Evolutionary conservation across 2,888 invertebrate genomes (phyloP).

Genomic region (Osedax frankpressi): DNA sequence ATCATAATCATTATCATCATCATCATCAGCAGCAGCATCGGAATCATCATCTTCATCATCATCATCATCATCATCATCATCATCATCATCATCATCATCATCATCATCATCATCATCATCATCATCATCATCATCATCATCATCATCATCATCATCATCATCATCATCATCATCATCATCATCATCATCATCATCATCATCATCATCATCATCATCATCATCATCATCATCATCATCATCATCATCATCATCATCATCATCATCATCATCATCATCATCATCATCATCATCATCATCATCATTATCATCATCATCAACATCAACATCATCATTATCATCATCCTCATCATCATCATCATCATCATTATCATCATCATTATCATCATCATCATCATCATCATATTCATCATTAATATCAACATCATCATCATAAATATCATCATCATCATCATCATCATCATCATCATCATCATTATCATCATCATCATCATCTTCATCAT

Average conservation of each 20-base stretch:
- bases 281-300: neutral
- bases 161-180: neutral
- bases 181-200: neutral
- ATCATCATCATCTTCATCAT: neutral
- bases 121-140: neutral
- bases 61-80: neutral
- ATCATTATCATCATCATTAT: neutral
- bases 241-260: neutral
- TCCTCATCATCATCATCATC: neutral
- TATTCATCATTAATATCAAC: neutral
- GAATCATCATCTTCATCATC: neutral
- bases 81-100: neutral
- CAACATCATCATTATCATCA: neutral
- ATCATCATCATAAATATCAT: neutral
- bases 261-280: neutral
- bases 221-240: neutral
- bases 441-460: neutral
- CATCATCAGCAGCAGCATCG: too few relatives aligned
- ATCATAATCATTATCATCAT: too few relatives aligned
- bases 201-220: neutral
- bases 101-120: neutral
- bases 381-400: neutral
- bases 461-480: neutral
- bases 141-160: neutral
- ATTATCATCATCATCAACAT: neutral